These are phyloP conservation scores for Cistogaster globosa DNA, from an alignment of 2,888 invertebrate species.

Conservation along the genomic window DNA sequence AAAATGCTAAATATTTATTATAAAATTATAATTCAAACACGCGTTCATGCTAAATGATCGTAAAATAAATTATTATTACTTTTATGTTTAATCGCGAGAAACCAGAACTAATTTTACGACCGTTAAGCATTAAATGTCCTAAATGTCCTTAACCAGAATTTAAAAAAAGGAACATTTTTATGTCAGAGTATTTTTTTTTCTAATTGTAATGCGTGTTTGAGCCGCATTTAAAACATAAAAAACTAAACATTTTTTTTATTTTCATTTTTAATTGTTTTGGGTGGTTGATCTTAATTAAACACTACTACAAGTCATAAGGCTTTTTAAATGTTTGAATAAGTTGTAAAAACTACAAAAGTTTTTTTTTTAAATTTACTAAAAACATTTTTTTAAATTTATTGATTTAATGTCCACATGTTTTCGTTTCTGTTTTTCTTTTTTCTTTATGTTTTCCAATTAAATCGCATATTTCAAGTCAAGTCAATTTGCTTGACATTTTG, in stretches of 20 bases:
- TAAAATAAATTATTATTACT: constrained; percentile 57
- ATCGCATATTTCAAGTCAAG: constrained; percentile 71
- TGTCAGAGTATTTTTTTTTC: constrained; percentile 20
- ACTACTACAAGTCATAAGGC: no score
- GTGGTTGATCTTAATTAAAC: no score
- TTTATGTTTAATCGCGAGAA: neutral
- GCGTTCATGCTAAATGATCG: constrained; percentile 53
- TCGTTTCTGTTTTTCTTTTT: neutral
- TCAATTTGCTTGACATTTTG: constrained; percentile 82
- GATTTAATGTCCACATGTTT: neutral
- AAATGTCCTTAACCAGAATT: neutral
- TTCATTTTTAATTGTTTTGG: neutral
- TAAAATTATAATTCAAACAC: constrained; percentile 19
- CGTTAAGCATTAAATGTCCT: no score
- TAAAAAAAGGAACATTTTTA: neutral
- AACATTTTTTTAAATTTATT: no score
- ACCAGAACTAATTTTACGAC: neutral
- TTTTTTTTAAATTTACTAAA: no score
- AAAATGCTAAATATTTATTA: constrained; percentile 5
- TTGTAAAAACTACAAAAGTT: no score
- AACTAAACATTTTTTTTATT: no score
- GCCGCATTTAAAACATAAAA: constrained; percentile 9
- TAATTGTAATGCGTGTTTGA: constrained; percentile 57
- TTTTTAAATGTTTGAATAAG: no score
- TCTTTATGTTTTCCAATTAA: constrained; percentile 40